These are phyloP conservation scores for Brachyhypopomus gauderio DNA, from an alignment of 2,113 vertebrate species.

Conservation along the genomic window DNA sequence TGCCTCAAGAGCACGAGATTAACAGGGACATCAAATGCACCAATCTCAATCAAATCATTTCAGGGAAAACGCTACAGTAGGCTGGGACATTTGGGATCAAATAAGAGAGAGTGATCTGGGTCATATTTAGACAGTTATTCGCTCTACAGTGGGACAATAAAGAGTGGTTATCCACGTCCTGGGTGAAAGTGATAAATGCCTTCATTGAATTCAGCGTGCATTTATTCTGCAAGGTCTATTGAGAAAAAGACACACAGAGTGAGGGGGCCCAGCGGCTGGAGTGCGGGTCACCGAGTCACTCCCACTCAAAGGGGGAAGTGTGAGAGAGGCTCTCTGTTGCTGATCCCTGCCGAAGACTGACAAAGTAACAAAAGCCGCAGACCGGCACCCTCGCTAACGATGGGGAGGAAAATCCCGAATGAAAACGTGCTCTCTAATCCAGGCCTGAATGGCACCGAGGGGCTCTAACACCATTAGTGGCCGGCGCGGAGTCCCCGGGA, in stretches of 20 bases:
- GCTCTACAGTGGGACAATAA: constrained; percentile 4
- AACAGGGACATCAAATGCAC: background rate
- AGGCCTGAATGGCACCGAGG: constrained; percentile 73
- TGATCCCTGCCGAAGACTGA: constrained; percentile 45
- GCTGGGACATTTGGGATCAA: background rate
- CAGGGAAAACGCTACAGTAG: constrained; percentile 10
- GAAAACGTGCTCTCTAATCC: constrained; percentile 73
- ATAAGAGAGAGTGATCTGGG: constrained; percentile 10
- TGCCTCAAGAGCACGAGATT: background rate
- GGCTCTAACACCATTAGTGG: constrained; percentile 71
- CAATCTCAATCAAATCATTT: constrained; percentile 10
- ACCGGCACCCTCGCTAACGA: constrained; percentile 45
- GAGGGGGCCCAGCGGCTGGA: constrained; percentile 23
- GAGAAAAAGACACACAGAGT: constrained; percentile 29
- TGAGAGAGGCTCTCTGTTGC: constrained; percentile 34
- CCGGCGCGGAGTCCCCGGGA: constrained; percentile 66
- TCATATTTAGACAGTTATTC: constrained; percentile 11
- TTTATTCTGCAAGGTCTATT: constrained; percentile 21
- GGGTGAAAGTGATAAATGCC: constrained; percentile 19
- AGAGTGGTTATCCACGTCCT: background rate
- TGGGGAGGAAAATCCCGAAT: constrained; percentile 68
- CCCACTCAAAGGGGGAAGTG: constrained; percentile 27
- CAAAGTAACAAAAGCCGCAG: constrained; percentile 49
- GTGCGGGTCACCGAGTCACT: constrained; percentile 47
- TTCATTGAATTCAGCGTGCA: background rate